Base-by-base conservation (phyloP, 1,140 invertebrate species). In the Olivierus martensii region DNA sequence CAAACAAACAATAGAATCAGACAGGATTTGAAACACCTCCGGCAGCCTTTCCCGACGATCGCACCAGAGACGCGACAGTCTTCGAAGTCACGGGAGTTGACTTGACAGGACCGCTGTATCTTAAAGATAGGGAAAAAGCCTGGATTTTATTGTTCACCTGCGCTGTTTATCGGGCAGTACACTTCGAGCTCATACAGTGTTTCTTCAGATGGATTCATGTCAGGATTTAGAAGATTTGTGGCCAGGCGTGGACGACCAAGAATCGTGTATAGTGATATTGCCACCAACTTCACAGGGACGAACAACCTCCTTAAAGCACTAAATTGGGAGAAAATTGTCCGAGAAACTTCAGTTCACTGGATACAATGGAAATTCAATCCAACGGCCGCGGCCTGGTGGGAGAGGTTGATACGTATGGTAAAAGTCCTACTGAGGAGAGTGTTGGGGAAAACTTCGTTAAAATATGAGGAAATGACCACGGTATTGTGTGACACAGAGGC, bases 171-270 rank as follows among this genome's bases (percentile, higher is more conserved):
- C 62, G 62, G 19, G 67, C 68, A 4, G 52, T 70, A 2, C 67
- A 70, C 57, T 49, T 69, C 11, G 67, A 72, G 49, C 50, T 67
- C n/a, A n/a, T n/a, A n/a, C n/a, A 6, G 63, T 71, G 41, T 21
- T 22, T 61, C 63, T 52, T 46, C 67, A 28, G 56, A 65, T 41
- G 55, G 35, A 34, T 67, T 64, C 51, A 28, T 70, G 44, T 43
- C 60, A 46, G 59, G 58, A 17, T 55, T 67, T 10, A 59, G 62
- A 49, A 41, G 66, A 21, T 69, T 71, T 49, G 55, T 68, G 28
- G 61, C 65, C 7, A 22, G 62, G 51, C 53, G 65, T 51, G 67
- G 66, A 46, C 52, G 35, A 7, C 61, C 60, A 39, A 46, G 43
- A 3, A 46, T 60, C n/a, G 10, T 69, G 7, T 66, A 58, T 34